Evolutionary conservation across 2,113 vertebrate species (phyloP).

Genomic region (Lipophrys pholis): DNA sequence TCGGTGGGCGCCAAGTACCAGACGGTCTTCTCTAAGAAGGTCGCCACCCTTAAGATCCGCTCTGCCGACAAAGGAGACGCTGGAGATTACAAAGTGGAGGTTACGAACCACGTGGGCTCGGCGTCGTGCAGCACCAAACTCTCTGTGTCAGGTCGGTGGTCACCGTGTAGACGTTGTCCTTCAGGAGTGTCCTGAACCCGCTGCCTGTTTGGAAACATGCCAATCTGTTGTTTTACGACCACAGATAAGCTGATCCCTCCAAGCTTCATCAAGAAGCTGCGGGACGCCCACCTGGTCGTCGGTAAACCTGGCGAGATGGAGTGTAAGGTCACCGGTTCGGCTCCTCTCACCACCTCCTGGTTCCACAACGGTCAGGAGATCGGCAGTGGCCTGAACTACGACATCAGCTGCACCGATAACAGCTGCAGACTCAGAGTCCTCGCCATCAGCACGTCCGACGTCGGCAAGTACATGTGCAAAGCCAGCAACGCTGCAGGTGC

Average conservation of each 20-base stretch:
- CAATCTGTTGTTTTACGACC: conserved; percentile 49
- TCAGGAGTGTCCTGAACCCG: too few species aligned
- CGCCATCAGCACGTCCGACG: conserved; percentile 84
- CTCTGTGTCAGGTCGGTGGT: conserved; percentile 91
- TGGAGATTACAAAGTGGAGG: conserved; percentile 92
- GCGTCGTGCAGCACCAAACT: conserved; percentile 89
- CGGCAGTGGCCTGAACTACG: conserved; percentile 86
- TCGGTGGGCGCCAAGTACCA: conserved; percentile 90
- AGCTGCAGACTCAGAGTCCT: conserved; percentile 88
- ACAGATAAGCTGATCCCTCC: conserved; percentile 94
- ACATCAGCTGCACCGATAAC: conserved; percentile 88
- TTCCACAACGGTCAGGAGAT: conserved; percentile 91
- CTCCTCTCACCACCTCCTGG: conserved; percentile 92
- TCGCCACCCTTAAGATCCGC: conserved; percentile 89
- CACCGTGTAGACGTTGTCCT: not conserved
- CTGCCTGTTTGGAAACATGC: too few species aligned
- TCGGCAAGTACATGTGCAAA: conserved; percentile 90
- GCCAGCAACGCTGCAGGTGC: conserved; percentile 89
- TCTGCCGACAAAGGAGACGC: conserved; percentile 88
- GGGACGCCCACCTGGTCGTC: conserved; percentile 84
- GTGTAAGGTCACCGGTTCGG: conserved; percentile 91
- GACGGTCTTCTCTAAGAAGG: conserved; percentile 90
- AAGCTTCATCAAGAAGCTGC: conserved; percentile 92
- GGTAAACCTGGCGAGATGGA: conserved; percentile 88
- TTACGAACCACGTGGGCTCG: conserved; percentile 90